A percentile compares a stretch with the other conserved stretches of the same genome.
phyloP scores from a whole-genome alignment of 2,888 invertebrate genomes.

The Selenia dentaria region DNA sequence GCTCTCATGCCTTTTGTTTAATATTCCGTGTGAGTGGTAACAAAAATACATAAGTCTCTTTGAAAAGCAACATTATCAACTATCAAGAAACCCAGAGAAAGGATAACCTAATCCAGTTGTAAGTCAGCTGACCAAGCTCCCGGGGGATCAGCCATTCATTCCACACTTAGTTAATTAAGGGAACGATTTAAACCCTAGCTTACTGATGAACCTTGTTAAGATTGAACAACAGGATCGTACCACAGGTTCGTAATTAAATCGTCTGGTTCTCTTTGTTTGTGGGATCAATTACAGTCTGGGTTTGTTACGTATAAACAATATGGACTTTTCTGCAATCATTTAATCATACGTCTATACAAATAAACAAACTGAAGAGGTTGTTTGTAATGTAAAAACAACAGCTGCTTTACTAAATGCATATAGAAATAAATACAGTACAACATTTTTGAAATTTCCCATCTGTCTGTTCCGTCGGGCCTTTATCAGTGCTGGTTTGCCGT shows the following conservation, averaged over 20 bases:
- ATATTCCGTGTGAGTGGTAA: no score
- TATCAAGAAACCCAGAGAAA: not conserved
- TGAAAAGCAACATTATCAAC: not conserved
- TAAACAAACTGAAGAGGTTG: no score
- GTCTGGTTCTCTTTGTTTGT: slow-evolving; percentile 1
- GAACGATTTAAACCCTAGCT: slow-evolving; percentile 13
- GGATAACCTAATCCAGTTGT: slow-evolving; percentile 4
- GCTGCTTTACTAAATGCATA: no score
- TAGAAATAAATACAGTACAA: no score
- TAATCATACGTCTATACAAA: no score
- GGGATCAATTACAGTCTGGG: not conserved
- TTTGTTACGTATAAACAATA: slow-evolving; percentile 1
- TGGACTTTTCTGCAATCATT: not conserved
- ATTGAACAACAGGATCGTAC: slow-evolving; percentile 6
- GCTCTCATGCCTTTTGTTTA: no score
- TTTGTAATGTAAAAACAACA: no score
- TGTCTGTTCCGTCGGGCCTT: no score
- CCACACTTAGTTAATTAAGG: slow-evolving; percentile 28
- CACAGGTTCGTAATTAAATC: slow-evolving; percentile 12
- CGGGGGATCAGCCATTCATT: slow-evolving; percentile 16
- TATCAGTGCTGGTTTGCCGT: no score
- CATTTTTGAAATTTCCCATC: no score
- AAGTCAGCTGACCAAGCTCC: slow-evolving; percentile 10
- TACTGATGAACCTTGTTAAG: slow-evolving; percentile 11
- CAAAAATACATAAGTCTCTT: no score